These are phyloP conservation scores for Tyrophagus putrescentiae DNA, from an alignment of 1,140 invertebrate genomes.

Conservation along the genomic window DNA sequence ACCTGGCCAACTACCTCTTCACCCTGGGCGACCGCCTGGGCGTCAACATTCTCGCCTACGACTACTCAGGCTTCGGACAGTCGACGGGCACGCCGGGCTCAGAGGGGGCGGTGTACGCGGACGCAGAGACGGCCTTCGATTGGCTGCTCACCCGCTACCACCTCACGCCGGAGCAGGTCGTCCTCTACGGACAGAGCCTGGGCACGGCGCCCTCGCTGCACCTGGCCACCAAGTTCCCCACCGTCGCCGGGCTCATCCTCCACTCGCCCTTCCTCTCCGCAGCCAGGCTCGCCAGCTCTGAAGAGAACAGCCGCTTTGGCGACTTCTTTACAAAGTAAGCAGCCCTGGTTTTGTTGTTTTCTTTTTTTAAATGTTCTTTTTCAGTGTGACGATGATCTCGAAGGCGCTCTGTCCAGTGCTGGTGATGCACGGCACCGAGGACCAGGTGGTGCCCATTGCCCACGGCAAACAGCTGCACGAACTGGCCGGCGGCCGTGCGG, in stretches of 20 bases:
- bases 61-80: conserved; percentile 38
- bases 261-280: conserved; percentile 37
- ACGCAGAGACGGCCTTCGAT: conserved; percentile 40
- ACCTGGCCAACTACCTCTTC: conserved; percentile 12
- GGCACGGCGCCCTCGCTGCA: conserved; percentile 42
- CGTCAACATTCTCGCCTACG: conserved; percentile 38
- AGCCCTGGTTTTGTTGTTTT: not conserved
- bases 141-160: conserved; percentile 35
- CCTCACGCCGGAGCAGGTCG: conserved; percentile 37
- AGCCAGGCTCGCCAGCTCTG: not conserved
- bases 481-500: conserved; percentile 64
- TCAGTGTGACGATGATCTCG: conserved; percentile 85
- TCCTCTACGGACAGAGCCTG: conserved; percentile 40
- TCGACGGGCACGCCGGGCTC: conserved; percentile 36
- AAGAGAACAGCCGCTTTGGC: not conserved
- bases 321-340: conserved; percentile 17
- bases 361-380: conserved; percentile 48
- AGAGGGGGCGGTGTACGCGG: conserved; percentile 42
- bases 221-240: conserved; percentile 37
- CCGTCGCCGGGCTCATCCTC: conserved; percentile 40
- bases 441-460: conserved; percentile 97
- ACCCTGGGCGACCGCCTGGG: not conserved
- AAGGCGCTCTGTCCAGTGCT: conserved; percentile 94
- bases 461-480: conserved; percentile 96
- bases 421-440: conserved; percentile 97